Percentiles rank a stretch among this genome's conserved stretches.
These are phyloP conservation scores for Genyomyrus donnyi DNA, from an alignment of 2,113 vertebrate species.

Conservation along the genomic window DNA sequence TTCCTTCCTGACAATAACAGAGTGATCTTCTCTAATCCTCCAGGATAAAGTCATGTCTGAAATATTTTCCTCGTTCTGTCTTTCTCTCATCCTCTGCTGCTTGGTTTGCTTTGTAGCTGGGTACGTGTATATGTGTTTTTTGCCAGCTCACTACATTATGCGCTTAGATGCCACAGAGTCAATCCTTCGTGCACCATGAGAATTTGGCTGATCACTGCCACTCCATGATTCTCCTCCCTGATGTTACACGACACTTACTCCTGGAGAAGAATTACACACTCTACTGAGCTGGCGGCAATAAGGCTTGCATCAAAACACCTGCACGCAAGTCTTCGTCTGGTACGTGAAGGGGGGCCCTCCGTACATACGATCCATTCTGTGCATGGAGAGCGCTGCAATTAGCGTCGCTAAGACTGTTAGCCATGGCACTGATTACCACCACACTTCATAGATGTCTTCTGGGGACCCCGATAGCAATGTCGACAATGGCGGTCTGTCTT, in stretches of 20 bases:
- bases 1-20: neutral
- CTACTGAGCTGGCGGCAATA: neutral
- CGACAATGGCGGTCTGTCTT: neutral
- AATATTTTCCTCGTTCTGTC: neutral
- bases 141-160: neutral
- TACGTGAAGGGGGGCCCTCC: neutral
- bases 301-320: neutral
- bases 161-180: neutral
- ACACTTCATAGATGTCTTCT: neutral
- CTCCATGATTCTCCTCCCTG: neutral
- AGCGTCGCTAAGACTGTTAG: neutral
- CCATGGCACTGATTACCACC: neutral
- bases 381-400: neutral
- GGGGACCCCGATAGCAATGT: neutral
- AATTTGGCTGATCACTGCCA: neutral
- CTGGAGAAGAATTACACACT: neutral
- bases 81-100: neutral
- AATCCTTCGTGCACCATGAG: neutral
- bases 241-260: neutral
- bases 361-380: neutral
- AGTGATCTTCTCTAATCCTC: conserved; percentile 3
- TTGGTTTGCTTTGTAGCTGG: neutral
- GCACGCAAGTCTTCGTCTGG: neutral
- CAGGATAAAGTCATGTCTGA: neutral
- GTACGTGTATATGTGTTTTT: neutral